These are phyloP conservation scores for Leptothorax acervorum DNA, from an alignment of 2,888 invertebrate species.

Conservation along the genomic window DNA sequence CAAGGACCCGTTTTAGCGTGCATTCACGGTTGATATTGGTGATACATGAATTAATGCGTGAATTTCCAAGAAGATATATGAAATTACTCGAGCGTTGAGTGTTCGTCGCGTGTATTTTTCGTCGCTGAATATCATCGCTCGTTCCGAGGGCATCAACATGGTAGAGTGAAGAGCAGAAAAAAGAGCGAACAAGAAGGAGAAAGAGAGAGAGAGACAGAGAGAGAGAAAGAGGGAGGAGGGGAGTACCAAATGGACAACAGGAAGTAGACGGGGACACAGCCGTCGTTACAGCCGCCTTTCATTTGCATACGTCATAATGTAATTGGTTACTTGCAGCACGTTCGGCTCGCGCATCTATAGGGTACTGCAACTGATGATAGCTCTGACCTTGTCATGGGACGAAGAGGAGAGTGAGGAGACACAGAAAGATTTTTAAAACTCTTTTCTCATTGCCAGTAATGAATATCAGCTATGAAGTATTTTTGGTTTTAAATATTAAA, in stretches of 20 bases:
- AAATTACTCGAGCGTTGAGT: constrained; percentile 1
- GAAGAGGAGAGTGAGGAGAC: neutral
- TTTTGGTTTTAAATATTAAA: neutral
- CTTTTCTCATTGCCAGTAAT: neutral
- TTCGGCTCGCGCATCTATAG: constrained; percentile 43
- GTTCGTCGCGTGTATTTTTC: neutral
- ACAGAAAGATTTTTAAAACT: neutral
- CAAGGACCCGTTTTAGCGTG: neutral
- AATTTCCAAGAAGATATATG: neutral
- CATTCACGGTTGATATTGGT: neutral
- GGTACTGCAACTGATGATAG: constrained; percentile 31
- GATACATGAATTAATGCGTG: neutral
- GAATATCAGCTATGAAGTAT: neutral
- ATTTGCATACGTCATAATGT: constrained; percentile 58
- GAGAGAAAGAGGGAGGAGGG: neutral
- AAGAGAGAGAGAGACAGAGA: neutral
- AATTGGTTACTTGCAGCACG: constrained; percentile 52
- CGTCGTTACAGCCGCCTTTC: constrained; percentile 52
- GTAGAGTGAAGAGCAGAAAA: neutral
- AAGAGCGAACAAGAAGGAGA: neutral
- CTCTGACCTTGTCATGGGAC: constrained; percentile 48
- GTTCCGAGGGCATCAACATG: constrained; percentile 48
- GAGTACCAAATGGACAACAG: constrained; percentile 16
- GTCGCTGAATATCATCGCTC: constrained; percentile 56
- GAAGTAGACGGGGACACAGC: constrained; percentile 32